Percentiles rank a stretch among this genome's conserved stretches.
These are phyloP conservation scores for Agrypnia vestita DNA, from an alignment of 1,140 invertebrate species.

Conservation along the genomic window DNA sequence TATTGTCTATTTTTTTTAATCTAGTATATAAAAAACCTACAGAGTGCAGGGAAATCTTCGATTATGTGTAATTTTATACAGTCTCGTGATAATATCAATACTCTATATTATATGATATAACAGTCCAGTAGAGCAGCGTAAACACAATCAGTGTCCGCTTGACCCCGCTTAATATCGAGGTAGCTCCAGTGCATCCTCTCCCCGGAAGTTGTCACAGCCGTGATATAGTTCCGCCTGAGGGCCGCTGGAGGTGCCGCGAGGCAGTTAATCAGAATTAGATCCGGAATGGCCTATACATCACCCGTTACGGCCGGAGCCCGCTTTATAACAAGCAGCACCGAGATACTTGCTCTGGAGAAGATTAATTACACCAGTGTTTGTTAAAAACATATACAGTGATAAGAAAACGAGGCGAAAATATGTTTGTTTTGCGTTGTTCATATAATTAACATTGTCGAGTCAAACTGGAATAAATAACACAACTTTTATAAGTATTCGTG, in stretches of 20 bases:
- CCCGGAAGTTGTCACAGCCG: conserved; percentile 35
- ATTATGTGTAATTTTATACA: no score
- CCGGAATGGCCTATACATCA: conserved; percentile 51
- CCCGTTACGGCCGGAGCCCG: conserved; percentile 47
- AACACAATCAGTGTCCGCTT: neutral
- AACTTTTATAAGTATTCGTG: no score
- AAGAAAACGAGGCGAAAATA: conserved; percentile 9
- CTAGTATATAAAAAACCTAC: no score
- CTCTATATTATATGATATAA: no score
- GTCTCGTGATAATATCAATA: no score
- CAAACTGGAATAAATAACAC: no score
- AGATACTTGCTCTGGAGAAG: conserved; percentile 10
- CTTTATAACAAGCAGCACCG: conserved; percentile 49
- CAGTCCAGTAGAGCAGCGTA: neutral
- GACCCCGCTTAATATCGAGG: conserved; percentile 3
- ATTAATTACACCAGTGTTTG: conserved; percentile 33
- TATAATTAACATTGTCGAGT: no score
- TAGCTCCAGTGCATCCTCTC: conserved; percentile 28
- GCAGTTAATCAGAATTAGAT: conserved; percentile 53
- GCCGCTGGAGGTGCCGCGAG: conserved; percentile 2
- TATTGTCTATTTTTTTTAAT: no score
- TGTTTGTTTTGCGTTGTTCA: no score
- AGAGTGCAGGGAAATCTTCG: no score
- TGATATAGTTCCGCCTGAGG: conserved; percentile 37
- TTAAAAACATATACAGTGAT: conserved; percentile 20